phyloP scores from a whole-genome alignment of 2,888 invertebrate species.

The Bimastos eiseni region DNA sequence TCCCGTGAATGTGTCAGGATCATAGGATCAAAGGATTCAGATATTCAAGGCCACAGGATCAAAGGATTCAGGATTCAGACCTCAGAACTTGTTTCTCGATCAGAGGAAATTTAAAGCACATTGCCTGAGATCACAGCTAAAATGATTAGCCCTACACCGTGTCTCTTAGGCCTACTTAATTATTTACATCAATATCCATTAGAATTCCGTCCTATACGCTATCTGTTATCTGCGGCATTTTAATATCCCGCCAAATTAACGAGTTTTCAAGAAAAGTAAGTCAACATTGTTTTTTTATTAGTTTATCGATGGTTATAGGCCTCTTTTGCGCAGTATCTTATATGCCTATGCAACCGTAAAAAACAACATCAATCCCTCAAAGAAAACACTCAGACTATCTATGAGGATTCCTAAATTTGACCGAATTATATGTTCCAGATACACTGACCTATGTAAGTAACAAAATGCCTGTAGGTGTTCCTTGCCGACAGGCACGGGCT shows the following conservation, averaged over 20 bases:
- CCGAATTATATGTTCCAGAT: neutral
- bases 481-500: neutral
- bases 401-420: neutral
- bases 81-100: no score
- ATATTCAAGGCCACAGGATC: no score
- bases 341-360: neutral
- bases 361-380: neutral
- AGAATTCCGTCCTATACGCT: neutral
- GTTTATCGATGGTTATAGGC: no score
- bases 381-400: neutral
- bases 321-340: no score
- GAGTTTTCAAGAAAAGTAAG: neutral
- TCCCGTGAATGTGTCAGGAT: neutral
- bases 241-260: neutral
- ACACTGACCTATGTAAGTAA: neutral
- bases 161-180: neutral
- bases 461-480: neutral
- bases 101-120: no score
- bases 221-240: neutral
- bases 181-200: neutral
- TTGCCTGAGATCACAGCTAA: neutral
- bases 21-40: neutral
- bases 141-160: neutral
- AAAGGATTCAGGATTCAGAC: no score
- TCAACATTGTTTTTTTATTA: neutral